A percentile compares a stretch with the other conserved stretches of the same genome.
Conservation (phyloP, 2,888 invertebrate species). For the Ophonus ardosiacus region DNA sequence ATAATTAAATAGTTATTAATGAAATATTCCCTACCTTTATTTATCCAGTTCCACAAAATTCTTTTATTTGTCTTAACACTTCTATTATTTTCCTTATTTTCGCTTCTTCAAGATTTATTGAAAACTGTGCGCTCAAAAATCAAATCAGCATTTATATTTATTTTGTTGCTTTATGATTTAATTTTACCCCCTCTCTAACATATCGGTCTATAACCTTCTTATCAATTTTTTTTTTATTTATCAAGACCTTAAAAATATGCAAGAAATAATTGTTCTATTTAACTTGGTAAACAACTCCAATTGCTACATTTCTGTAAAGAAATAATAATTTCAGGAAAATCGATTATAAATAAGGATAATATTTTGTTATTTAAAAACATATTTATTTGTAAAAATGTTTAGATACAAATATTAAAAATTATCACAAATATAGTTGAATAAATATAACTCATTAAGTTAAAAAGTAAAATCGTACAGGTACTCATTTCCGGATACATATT, state of each 20-base stretch:
- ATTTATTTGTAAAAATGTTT: not conserved
- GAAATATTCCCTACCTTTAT: constrained; percentile 9
- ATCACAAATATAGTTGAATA: too few species aligned
- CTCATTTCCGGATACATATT: too few species aligned
- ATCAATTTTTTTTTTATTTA: constrained; percentile 15
- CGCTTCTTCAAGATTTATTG: not conserved
- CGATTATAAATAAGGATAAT: too few species aligned
- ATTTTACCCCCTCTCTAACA: not conserved
- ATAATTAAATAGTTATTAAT: not conserved
- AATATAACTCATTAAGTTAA: too few species aligned
- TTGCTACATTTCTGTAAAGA: not conserved
- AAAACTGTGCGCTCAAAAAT: constrained; percentile 4
- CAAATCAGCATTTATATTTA: constrained; percentile 16
- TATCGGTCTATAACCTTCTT: not conserved
- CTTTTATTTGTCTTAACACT: not conserved
- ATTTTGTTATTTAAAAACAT: too few species aligned
- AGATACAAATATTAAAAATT: not conserved
- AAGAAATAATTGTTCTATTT: constrained; percentile 5
- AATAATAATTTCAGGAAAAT: not conserved
- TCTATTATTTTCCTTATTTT: not conserved
- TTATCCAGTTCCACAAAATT: not conserved
- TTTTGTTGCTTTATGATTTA: not conserved
- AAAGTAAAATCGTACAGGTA: too few species aligned
- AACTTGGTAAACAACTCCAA: not conserved
- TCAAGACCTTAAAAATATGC: constrained; percentile 16